A percentile compares a stretch with the other conserved stretches of the same genome.
Evolutionary conservation across 2,888 invertebrate species (phyloP).

Genomic region (Conistra vaccinii): DNA sequence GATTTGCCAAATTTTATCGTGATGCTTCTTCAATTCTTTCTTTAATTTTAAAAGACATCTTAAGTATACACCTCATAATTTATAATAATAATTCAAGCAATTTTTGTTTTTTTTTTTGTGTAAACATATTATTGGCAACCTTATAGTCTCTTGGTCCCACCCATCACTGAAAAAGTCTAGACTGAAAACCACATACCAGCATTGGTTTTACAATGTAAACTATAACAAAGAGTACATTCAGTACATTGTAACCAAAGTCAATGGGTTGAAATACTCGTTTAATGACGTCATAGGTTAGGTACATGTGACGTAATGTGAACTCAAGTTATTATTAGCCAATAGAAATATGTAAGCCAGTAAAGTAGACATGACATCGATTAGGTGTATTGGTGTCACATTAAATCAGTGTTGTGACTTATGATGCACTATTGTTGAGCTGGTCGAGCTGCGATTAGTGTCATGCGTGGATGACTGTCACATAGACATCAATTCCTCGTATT

Average conservation of each 20-base stretch:
- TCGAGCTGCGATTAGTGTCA: neutral
- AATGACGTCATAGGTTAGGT: constrained; percentile 34
- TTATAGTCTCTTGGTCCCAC: neutral
- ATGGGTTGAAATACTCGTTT: constrained; percentile 8
- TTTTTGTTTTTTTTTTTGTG: too few species aligned
- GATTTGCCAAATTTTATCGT: neutral
- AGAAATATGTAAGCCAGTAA: constrained; percentile 1
- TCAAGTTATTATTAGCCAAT: constrained; percentile 13
- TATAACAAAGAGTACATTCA: constrained; percentile 9
- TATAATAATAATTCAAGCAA: too few species aligned
- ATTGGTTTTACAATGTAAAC: neutral
- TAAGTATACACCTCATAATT: too few species aligned
- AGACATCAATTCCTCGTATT: too few species aligned
- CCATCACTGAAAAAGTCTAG: neutral
- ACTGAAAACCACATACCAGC: neutral
- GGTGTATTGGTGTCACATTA: neutral
- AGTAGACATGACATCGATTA: constrained; percentile 16
- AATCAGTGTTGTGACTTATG: neutral
- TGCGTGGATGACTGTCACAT: neutral
- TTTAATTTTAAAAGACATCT: too few species aligned
- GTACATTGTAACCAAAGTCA: constrained; percentile 13
- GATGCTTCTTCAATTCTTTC: neutral
- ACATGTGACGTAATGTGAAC: constrained; percentile 4
- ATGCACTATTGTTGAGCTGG: neutral
- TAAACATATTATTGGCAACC: too few species aligned